These are phyloP conservation scores for Hipparchia sbordonii DNA, from an alignment of 2,888 invertebrate species.

Conservation along the genomic window DNA sequence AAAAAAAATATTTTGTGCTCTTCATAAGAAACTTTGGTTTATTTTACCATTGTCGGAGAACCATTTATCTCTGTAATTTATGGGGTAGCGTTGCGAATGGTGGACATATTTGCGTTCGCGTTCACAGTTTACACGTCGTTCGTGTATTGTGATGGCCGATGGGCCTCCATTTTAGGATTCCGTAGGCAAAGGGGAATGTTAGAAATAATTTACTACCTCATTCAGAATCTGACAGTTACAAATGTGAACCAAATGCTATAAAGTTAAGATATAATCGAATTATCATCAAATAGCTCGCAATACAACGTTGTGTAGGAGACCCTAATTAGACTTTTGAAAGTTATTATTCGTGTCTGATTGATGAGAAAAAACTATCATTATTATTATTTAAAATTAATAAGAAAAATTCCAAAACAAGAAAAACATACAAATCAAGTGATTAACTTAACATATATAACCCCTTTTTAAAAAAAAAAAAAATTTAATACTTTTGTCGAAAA, in stretches of 20 bases:
- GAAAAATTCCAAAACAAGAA: no score
- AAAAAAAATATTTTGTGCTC: constrained; percentile 72
- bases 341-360: no score
- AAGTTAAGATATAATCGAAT: background rate
- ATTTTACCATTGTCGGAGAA: constrained; percentile 77
- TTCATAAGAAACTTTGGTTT: constrained; percentile 74
- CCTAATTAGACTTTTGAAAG: no score
- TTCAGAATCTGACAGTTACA: constrained; percentile 9
- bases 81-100: constrained; percentile 73
- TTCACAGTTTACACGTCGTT: constrained; percentile 48
- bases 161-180: constrained; percentile 40
- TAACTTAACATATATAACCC: no score
- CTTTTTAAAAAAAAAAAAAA: no score
- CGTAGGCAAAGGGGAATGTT: constrained; percentile 14
- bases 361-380: no score
- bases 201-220: constrained; percentile 14
- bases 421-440: no score
- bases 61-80: constrained; percentile 82
- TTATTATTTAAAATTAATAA: no score
- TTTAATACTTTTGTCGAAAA: no score
- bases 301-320: background rate
- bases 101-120: constrained; percentile 68
- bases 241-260: constrained; percentile 8
- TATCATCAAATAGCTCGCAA: background rate
- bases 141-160: constrained; percentile 55